A percentile compares a stretch with the other conserved stretches of the same genome.
Evolutionary conservation across 1,140 invertebrate genomes (phyloP).

Genomic region (Scaptodrosophila lebanonensis): DNA sequence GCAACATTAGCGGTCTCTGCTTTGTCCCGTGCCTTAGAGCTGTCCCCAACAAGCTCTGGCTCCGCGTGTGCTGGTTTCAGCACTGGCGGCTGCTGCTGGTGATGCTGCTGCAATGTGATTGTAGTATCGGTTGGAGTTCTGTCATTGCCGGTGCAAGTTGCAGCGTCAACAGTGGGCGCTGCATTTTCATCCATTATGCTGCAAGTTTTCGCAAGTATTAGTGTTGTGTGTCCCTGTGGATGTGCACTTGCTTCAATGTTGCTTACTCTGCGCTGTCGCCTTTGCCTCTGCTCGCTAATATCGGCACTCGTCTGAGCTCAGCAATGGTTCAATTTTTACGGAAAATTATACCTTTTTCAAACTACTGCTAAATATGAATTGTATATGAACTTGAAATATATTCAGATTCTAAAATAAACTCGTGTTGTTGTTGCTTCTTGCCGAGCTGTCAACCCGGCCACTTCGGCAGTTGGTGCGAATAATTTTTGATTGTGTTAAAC

Average conservation of each 20-base stretch:
- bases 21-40: neutral
- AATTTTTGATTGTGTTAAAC: no score
- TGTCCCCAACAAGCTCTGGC: neutral
- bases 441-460: no score
- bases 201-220: constrained; percentile 19
- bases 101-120: constrained; percentile 26
- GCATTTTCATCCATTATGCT: constrained; percentile 53
- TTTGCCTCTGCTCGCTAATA: no score
- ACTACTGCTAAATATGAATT: constrained; percentile 24
- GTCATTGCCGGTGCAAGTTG: constrained; percentile 2
- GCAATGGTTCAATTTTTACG: no score
- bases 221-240: neutral
- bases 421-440: no score
- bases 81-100: neutral
- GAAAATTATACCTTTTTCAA: constrained; percentile 13
- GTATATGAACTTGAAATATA: constrained; percentile 22
- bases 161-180: constrained; percentile 25
- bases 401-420: no score
- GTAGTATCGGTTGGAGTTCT: constrained; percentile 29
- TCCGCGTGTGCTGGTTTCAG: neutral
- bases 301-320: no score
- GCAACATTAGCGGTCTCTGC: constrained; percentile 7
- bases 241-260: constrained; percentile 12
- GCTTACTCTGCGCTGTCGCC: no score
- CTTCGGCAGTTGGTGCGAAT: no score